Evolutionary conservation across 2,888 invertebrate species (phyloP).

Genomic region (Dryococelus australis): DNA sequence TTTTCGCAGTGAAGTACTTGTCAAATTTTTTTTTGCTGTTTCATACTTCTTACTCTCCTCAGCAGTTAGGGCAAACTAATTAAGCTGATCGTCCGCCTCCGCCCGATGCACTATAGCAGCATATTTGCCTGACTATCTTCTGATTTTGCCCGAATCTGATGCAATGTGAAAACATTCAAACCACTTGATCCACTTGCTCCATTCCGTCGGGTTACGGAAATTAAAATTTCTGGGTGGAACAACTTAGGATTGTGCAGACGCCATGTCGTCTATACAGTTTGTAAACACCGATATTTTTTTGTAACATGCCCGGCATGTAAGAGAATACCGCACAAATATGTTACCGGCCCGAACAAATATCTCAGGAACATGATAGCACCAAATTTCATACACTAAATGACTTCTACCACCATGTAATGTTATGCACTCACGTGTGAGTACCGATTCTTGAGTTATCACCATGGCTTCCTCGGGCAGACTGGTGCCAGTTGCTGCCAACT

Average conservation of each 20-base stretch:
- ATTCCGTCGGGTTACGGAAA: background rate
- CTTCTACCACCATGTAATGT: no score
- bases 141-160: background rate
- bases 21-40: background rate
- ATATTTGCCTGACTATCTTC: background rate
- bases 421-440: no score
- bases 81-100: background rate
- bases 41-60: background rate
- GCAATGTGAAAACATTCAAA: background rate
- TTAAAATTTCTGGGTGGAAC: background rate
- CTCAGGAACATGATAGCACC: no score
- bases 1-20: background rate
- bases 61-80: background rate
- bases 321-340: no score
- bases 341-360: no score
- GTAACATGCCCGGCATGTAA: no score
- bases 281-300: no score
- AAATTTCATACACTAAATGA: no score
- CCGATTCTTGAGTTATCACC: no score
- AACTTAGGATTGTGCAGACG: background rate
- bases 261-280: no score
- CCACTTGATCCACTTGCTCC: background rate
- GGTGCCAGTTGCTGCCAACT: no score
- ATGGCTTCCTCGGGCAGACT: no score
- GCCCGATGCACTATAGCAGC: background rate